These are phyloP conservation scores for Porites evermanni DNA, from an alignment of 92 coral and sea anemone genomes.

Conservation along the genomic window DNA sequence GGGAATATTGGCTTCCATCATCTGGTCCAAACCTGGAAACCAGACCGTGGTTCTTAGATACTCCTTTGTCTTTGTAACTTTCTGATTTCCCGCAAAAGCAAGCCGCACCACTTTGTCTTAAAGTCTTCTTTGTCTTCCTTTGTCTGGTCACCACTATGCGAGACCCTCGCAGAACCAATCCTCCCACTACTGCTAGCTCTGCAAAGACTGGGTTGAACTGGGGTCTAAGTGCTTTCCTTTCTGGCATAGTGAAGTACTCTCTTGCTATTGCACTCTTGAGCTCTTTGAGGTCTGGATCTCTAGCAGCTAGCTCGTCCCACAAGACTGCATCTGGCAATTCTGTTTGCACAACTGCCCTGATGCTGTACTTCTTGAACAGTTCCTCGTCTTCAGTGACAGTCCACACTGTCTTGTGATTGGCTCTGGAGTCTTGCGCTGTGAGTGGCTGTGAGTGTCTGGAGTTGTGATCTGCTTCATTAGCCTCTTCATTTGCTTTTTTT, in stretches of 20 bases:
- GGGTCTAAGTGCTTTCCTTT: conserved; percentile 20
- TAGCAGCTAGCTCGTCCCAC: conserved; percentile 16
- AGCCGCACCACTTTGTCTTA: conserved; percentile 36
- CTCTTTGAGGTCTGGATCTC: conserved; percentile 30
- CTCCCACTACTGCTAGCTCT: conserved; percentile 45
- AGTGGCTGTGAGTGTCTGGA: conserved; percentile 32
- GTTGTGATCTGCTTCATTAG: conserved; percentile 52
- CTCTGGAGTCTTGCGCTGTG: neutral
- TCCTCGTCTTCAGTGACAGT: neutral
- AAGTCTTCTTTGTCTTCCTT: neutral
- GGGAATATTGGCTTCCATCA: conserved; percentile 33
- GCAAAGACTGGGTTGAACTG: conserved; percentile 31
- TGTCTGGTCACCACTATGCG: neutral
- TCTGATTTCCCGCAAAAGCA: conserved; percentile 51
- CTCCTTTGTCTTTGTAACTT: neutral
- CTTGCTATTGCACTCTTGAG: conserved; percentile 47
- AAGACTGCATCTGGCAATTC: conserved; percentile 28
- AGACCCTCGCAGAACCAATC: conserved; percentile 30
- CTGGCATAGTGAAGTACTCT: conserved; percentile 37
- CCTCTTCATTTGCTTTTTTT: conserved; percentile 29
- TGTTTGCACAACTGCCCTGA: conserved; percentile 22
- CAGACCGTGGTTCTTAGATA: neutral
- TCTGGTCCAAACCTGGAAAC: conserved; percentile 53
- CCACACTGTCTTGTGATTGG: neutral
- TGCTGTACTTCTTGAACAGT: conserved; percentile 16